Base-by-base conservation (phyloP, 2,888 invertebrate species). In the Byasa hedistus region DNA sequence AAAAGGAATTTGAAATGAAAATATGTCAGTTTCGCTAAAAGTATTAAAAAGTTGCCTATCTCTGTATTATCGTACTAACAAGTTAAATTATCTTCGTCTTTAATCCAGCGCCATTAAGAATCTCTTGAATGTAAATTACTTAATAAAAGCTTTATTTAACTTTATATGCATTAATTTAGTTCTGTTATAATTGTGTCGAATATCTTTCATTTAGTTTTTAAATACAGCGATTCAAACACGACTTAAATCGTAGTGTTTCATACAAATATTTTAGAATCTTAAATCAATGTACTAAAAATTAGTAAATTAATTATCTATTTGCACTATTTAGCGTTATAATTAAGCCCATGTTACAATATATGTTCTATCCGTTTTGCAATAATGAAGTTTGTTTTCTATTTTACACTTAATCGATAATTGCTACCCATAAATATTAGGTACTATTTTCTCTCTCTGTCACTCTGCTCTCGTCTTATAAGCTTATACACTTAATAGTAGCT, bases 11-110 rank as follows among this genome's bases (percentile, higher is more conserved):
- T 84, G 84, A 86, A 88, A 88, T 82, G 82, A 80, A 87, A 87
- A 87, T 87, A 87, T 86, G 83, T 81, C 84, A 84, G 87, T 83
- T 88, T 81, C 78, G 81, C 84, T 87, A 85, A 79, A 78, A 71
- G 77, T 84, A 86, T 89, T 89, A 87, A 86, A 84, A 89, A 88
- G 85, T 88, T 89, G 87, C 87, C 86, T 88, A 83, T 79, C 79
- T 81, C 80, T 76, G 84, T 78, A 84, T 83, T 84, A 85, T 83
- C 79, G 79, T 79, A 79, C 79, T 87, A 85, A 87, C 81, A 85
- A 88, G 85, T 84, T 85, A 84, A 88, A 71, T 73, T 75, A 71
- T 82, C 84, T 84, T 78, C 78, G 82, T 79, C 81, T 74, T 76
- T 79, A 79, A 83, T 81, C 82, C 81, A 73, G 76, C 75, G 78